Evolutionary conservation across 2,888 invertebrate species (phyloP).

Genomic region (Folsomia manolachei): DNA sequence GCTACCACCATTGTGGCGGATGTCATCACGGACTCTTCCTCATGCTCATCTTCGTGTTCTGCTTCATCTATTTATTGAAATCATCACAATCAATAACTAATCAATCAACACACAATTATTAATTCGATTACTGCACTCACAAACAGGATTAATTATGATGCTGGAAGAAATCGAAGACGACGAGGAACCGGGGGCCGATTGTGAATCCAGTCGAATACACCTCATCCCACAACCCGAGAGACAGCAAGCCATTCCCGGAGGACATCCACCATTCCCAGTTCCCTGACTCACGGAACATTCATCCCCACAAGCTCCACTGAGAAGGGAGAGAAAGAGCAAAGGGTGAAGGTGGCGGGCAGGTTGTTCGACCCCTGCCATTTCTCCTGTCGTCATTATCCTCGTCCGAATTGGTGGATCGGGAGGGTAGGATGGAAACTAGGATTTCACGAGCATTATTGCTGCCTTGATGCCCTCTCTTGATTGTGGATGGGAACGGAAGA

Average conservation of each 20-base stretch:
- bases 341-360: conserved; percentile 49
- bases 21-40: too few relatives aligned
- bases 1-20: conserved; percentile 51
- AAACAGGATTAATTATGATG: background rate
- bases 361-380: conserved; percentile 28
- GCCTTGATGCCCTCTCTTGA: conserved; percentile 26
- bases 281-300: conserved; percentile 48
- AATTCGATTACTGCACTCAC: too few relatives aligned
- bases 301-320: conserved; percentile 48
- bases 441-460: conserved; percentile 30
- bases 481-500: conserved; percentile 26
- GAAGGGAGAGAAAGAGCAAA: conserved; percentile 47
- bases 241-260: conserved; percentile 28
- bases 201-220: background rate
- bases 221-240: background rate
- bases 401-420: background rate
- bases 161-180: too few relatives aligned
- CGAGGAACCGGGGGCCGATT: too few relatives aligned
- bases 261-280: conserved; percentile 50
- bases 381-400: background rate
- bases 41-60: conserved; percentile 27
- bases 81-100: background rate
- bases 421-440: conserved; percentile 45
- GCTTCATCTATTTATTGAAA: conserved; percentile 23
- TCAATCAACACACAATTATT: background rate